Evolutionary conservation across 2,888 invertebrate species (phyloP).

Genomic region (Acleris cristana): DNA sequence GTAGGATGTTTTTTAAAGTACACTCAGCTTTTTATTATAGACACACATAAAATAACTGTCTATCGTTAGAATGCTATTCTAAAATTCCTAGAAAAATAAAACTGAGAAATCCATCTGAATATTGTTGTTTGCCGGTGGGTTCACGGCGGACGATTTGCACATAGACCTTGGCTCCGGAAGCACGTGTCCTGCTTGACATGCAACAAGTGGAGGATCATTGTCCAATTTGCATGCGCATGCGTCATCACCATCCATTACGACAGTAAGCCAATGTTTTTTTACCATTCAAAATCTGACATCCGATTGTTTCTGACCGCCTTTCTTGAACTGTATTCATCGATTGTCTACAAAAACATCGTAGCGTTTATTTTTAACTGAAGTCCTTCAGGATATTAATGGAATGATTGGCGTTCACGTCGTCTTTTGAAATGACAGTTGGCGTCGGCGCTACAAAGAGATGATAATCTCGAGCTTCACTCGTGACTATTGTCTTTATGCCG

Average conservation of each 20-base stretch:
- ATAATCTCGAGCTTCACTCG: constrained; percentile 52
- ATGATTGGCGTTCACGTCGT: constrained; percentile 11
- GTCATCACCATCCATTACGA: constrained; percentile 38
- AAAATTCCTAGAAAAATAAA: too few relatives aligned
- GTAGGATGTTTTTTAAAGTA: too few relatives aligned
- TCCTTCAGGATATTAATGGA: constrained; percentile 13
- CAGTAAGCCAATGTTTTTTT: constrained; percentile 9
- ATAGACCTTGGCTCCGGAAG: constrained; percentile 54
- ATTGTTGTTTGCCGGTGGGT: not conserved
- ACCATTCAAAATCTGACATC: constrained; percentile 4
- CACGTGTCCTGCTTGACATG: constrained; percentile 64
- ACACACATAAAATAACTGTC: too few relatives aligned
- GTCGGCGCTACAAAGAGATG: constrained; percentile 58
- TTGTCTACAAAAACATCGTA: not conserved
- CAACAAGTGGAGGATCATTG: constrained; percentile 52
- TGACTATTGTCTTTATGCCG: constrained; percentile 57
- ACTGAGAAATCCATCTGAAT: not conserved
- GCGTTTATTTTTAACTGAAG: constrained; percentile 15
- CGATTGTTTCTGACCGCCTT: not conserved
- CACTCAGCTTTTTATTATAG: too few relatives aligned
- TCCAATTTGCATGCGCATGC: constrained; percentile 50
- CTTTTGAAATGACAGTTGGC: constrained; percentile 41
- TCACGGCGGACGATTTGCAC: constrained; percentile 46
- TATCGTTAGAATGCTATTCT: too few relatives aligned
- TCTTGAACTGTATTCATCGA: not conserved